phyloP scores from a whole-genome alignment of 1,140 invertebrate genomes.

The Diabrotica virgifera region DNA sequence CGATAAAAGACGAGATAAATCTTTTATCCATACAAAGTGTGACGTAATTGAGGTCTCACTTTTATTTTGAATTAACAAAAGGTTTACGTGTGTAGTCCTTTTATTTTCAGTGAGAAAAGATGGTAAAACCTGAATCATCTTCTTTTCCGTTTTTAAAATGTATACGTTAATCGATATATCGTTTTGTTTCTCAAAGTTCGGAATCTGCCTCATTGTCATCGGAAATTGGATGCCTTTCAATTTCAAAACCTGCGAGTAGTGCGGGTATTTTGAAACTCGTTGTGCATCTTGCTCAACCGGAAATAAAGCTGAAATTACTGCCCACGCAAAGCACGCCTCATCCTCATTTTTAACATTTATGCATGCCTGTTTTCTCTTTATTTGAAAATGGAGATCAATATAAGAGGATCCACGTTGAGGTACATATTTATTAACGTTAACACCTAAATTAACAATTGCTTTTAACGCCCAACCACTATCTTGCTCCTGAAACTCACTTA shows the following conservation, averaged over 20 bases:
- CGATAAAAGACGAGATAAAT: conserved; percentile 26
- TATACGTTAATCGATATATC: background rate
- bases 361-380: conserved; percentile 15
- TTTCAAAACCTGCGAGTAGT: background rate
- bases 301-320: background rate
- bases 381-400: conserved; percentile 15
- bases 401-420: conserved; percentile 28
- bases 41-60: background rate
- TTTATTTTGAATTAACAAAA: conserved; percentile 10
- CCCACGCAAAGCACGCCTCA: background rate
- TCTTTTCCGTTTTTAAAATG: conserved; percentile 20
- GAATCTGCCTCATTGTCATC: conserved; percentile 26
- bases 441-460: conserved; percentile 14
- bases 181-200: conserved; percentile 29
- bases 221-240: background rate
- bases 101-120: conserved; percentile 11
- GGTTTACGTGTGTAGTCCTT: conserved; percentile 8
- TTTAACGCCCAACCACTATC: conserved; percentile 22
- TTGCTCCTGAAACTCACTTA: conserved; percentile 26
- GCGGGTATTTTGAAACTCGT: background rate
- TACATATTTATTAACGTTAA: conserved; percentile 27
- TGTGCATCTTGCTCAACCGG: background rate
- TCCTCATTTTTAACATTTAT: background rate
- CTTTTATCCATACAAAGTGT: conserved; percentile 29
- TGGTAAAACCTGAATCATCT: background rate